Evolutionary conservation across 1,140 invertebrate genomes (phyloP).

Genomic region (Brachionus rubens): DNA sequence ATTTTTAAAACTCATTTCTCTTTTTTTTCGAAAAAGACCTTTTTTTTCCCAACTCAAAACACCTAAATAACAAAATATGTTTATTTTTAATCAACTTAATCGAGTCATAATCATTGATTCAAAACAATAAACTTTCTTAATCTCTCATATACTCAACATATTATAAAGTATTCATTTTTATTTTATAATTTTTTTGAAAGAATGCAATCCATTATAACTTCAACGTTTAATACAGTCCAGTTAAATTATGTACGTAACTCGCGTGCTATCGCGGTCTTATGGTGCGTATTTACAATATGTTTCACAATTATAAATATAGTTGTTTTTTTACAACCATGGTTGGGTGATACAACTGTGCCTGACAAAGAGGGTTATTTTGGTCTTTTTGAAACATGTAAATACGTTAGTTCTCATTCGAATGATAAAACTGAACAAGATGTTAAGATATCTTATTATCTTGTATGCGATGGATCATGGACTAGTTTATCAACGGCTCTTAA

Average conservation of each 20-base stretch:
- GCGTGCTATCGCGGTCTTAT: conserved; percentile 33
- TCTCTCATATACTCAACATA: no score
- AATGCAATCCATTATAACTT: conserved; percentile 21
- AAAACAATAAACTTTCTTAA: no score
- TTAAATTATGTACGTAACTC: conserved; percentile 35
- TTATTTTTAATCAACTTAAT: no score
- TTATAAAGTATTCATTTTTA: neutral
- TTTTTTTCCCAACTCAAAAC: no score
- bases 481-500: neutral
- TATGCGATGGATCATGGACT: conserved; percentile 29
- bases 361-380: conserved; percentile 86
- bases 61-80: no score
- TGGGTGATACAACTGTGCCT: conserved; percentile 66
- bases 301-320: conserved; percentile 92
- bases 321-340: conserved; percentile 92
- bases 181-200: neutral
- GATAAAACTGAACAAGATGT: no score
- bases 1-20: no score
- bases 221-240: conserved; percentile 17
- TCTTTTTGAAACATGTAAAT: conserved; percentile 78
- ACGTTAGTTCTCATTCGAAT: conserved; percentile 52
- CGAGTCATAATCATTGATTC: no score
- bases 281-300: conserved; percentile 88
- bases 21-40: no score
- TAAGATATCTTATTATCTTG: neutral